These are phyloP conservation scores for Vulpes ferrilata DNA, from an alignment of 2,113 vertebrate species.

Conservation along the genomic window DNA sequence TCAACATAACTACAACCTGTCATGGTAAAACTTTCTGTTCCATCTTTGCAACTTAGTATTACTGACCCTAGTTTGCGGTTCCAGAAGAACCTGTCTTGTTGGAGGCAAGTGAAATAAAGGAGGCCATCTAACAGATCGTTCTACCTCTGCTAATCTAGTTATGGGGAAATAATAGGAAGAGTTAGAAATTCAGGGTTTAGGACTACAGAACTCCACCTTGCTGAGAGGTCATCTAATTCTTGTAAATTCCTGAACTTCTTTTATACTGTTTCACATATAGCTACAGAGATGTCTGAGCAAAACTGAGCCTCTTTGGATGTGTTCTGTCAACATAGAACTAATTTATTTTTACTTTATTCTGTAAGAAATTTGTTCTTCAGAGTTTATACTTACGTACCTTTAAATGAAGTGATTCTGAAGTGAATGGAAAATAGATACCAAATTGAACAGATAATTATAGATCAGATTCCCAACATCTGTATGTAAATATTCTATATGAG, in stretches of 20 bases:
- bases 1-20: not conserved
- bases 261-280: not conserved
- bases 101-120: slow-evolving; percentile 41
- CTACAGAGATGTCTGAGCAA: not conserved
- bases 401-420: not conserved
- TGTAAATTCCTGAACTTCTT: slow-evolving; percentile 24
- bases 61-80: not conserved
- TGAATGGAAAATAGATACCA: not conserved
- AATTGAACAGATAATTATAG: slow-evolving; percentile 41
- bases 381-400: slow-evolving; percentile 24
- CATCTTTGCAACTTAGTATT: slow-evolving; percentile 23
- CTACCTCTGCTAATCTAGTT: not conserved
- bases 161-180: slow-evolving; percentile 7
- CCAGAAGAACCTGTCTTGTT: slow-evolving; percentile 5
- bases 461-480: not conserved
- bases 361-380: not conserved
- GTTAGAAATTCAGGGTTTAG: slow-evolving; percentile 36
- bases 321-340: slow-evolving; percentile 19
- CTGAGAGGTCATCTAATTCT: slow-evolving; percentile 42
- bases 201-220: slow-evolving; percentile 4
- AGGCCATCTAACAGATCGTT: not conserved
- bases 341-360: slow-evolving; percentile 51
- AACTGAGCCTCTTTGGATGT: not conserved
- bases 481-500: not conserved
- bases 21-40: not conserved